These are phyloP conservation scores for Chironomus tentans DNA, from an alignment of 2,888 invertebrate genomes.

Conservation along the genomic window DNA sequence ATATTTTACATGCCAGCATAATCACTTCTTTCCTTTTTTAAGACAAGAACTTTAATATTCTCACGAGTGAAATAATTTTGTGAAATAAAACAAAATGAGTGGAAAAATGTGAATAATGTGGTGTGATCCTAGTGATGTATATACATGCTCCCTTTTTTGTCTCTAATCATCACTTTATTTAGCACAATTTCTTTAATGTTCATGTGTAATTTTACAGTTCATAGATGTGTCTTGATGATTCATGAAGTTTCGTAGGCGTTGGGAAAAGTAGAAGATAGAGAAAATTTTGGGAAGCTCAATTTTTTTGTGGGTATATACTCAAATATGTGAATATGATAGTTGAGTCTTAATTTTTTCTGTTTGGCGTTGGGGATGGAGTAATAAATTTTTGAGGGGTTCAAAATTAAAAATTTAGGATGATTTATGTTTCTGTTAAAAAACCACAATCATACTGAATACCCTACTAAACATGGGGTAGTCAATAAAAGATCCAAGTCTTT, in stretches of 20 bases:
- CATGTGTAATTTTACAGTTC: slow-evolving; percentile 16
- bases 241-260: background rate
- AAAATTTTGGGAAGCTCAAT: background rate
- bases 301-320: background rate
- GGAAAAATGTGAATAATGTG: background rate
- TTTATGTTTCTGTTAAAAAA: too few relatives aligned
- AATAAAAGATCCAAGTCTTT: too few relatives aligned
- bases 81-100: background rate
- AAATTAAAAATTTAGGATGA: too few relatives aligned
- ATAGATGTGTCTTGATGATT: background rate
- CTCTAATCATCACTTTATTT: slow-evolving; percentile 23
- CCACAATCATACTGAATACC: too few relatives aligned
- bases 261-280: background rate
- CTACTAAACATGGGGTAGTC: too few relatives aligned
- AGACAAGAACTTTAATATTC: background rate
- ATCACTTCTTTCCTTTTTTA: background rate
- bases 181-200: background rate
- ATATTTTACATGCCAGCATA: background rate
- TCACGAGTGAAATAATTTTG: background rate
- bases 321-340: background rate
- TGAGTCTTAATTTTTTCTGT: too few relatives aligned
- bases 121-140: background rate
- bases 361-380: too few relatives aligned
- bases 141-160: background rate
- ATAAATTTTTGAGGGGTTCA: too few relatives aligned